Base-by-base conservation (phyloP, 1,140 invertebrate genomes). In the Holotrichia oblita region DNA sequence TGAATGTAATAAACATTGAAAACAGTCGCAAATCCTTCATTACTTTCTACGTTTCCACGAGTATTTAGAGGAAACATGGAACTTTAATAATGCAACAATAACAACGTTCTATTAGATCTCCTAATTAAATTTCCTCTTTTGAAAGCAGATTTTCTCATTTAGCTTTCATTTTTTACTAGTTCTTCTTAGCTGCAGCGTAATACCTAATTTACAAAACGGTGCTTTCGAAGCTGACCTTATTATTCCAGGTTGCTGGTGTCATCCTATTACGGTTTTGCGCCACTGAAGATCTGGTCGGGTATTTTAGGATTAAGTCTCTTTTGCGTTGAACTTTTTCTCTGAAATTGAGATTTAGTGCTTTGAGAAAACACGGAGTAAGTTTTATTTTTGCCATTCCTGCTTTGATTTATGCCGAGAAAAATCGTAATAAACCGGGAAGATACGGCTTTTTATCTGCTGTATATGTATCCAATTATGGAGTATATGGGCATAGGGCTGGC, bases 121-220 rank as follows among this genome's bases (percentile, higher is more conserved):
- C 48, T 55, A 55, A 55, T 55, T 55, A 55, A 55, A 55, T 55
- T 55, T 55, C 48, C 48, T 55, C 48, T 55, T 55, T 55, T 55
- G 14, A 55, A 55, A 55, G 48, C 48, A 55, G 48, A 55, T 55
- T 55, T 55, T 55, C 48, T 34, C 64, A 72, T 72, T 72, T 72
- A 24, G 34, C 24, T 72, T 34, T 8, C 22, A 72, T 72, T 34
- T 34, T 34, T 34, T 72, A 40, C 22, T 34, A 72, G 64, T 27
- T 72, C 14, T 22, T 72, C 64, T 72, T 72, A 72, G 48, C 14
- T 55, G 48, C 48, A 55, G 48, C 14, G 14, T 55, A 55, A 55
- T 55, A 55, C 48, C 48, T 55, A 55, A 55, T 55, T 55, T 55
- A 55, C 48, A 55, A 55, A 55, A 55, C 48, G 48, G 48, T 55